phyloP scores from a whole-genome alignment of 2,113 vertebrate species.

The Channa argus region DNA sequence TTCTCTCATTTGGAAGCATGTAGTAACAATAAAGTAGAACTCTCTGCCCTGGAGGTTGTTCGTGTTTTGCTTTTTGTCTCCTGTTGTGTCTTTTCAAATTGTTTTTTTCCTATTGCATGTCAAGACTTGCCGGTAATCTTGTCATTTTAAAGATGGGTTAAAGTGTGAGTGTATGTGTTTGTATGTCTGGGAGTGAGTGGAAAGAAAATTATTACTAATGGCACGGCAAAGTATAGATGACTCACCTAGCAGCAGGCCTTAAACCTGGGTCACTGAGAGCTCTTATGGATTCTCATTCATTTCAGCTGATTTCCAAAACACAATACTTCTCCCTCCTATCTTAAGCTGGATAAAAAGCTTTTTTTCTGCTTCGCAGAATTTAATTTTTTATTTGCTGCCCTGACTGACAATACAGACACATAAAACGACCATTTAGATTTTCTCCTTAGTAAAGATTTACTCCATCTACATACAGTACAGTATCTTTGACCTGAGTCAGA shows the following conservation, averaged over 20 bases:
- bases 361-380: background rate
- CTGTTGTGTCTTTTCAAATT: conserved; percentile 22
- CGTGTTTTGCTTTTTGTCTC: conserved; percentile 26
- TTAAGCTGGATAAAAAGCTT: conserved; percentile 3
- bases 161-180: conserved; percentile 11
- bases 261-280: conserved; percentile 41
- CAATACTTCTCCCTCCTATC: background rate
- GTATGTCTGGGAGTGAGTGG: conserved; percentile 10
- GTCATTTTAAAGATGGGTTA: conserved; percentile 2
- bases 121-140: conserved; percentile 28
- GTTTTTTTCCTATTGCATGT: conserved; percentile 30
- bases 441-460: conserved; percentile 2
- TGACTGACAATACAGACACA: background rate
- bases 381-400: too few species aligned
- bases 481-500: background rate
- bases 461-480: conserved; percentile 14
- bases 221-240: conserved; percentile 31
- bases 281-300: conserved; percentile 37
- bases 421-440: background rate
- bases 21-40: conserved; percentile 36
- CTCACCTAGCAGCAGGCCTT: conserved; percentile 13
- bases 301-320: conserved; percentile 23
- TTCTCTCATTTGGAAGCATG: conserved; percentile 47
- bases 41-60: conserved; percentile 22
- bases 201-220: conserved; percentile 37